Percentiles rank a stretch among this genome's conserved stretches.
phyloP scores from a whole-genome alignment of 2,797 vertebrate genomes.

The Sebastes flavidus region DNA sequence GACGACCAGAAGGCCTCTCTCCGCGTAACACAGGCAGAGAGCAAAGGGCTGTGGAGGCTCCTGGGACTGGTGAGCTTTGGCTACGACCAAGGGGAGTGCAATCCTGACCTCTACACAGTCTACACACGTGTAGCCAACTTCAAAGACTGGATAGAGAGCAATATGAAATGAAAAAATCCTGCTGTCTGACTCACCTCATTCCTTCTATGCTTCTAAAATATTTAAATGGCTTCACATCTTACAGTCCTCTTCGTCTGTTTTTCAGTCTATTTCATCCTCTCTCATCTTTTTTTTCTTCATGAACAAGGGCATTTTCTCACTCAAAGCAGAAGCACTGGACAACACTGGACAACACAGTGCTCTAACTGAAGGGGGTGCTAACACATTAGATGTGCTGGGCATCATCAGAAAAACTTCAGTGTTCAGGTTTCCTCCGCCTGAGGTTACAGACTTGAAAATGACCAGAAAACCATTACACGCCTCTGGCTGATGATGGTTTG shows the following conservation, averaged over 20 bases:
- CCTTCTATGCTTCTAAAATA: conserved; percentile 5
- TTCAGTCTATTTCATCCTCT: not conserved
- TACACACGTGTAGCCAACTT: conserved; percentile 92
- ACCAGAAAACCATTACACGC: conserved; percentile 52
- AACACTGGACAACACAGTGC: conserved; percentile 78
- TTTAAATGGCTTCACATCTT: conserved; percentile 19
- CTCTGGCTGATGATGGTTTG: conserved; percentile 47
- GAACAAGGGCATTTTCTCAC: conserved; percentile 52
- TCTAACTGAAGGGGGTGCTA: conserved; percentile 68
- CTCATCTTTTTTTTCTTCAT: not conserved
- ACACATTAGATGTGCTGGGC: conserved; percentile 54
- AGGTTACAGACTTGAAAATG: conserved; percentile 70
- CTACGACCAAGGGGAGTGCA: conserved; percentile 91
- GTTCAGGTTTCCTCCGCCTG: conserved; percentile 54
- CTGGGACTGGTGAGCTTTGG: conserved; percentile 97
- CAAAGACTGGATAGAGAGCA: conserved; percentile 94
- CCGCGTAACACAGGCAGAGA: conserved; percentile 54
- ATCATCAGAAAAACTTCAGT: conserved; percentile 32
- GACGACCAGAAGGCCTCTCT: conserved; percentile 25
- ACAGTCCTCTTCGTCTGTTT: not conserved
- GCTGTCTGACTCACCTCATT: not conserved
- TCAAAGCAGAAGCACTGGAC: conserved; percentile 57
- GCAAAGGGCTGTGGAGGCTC: conserved; percentile 86
- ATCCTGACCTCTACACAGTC: conserved; percentile 91
- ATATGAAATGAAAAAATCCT: conserved; percentile 86